phyloP scores from a whole-genome alignment of 2,113 vertebrate genomes.

The Spea multiplicata region DNA sequence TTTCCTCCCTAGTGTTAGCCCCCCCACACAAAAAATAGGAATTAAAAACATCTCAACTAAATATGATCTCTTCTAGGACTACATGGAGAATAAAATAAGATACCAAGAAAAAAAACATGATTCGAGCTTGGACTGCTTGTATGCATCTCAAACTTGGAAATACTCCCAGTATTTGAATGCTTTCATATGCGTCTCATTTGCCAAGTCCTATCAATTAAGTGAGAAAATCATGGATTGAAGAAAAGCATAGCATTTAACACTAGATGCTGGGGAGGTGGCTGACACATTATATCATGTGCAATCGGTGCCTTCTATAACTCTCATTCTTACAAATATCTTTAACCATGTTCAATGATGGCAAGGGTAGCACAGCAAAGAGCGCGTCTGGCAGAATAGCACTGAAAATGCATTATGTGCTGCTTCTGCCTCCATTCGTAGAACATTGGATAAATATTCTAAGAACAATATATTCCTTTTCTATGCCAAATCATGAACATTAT shows the following conservation, averaged over 20 bases:
- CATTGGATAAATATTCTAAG: not conserved
- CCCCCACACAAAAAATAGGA: not conserved
- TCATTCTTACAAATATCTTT: too few species aligned
- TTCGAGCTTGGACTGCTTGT: slow-evolving; percentile 4
- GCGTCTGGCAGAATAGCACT: not conserved
- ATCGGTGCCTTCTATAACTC: not conserved
- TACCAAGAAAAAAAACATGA: not conserved
- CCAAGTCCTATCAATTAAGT: slow-evolving; percentile 25
- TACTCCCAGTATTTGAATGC: slow-evolving; percentile 9
- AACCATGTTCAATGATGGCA: too few species aligned
- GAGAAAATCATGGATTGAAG: slow-evolving; percentile 1
- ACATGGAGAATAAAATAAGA: not conserved
- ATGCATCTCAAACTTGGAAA: slow-evolving; percentile 15
- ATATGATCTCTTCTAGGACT: not conserved
- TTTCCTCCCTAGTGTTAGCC: not conserved
- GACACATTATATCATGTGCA: not conserved
- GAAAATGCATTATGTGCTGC: not conserved
- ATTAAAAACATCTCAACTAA: not conserved
- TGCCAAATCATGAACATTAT: not conserved
- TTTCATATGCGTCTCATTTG: not conserved
- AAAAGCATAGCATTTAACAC: slow-evolving; percentile 1
- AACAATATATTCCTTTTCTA: not conserved
- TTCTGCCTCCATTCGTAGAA: not conserved
- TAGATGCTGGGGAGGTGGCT: not conserved
- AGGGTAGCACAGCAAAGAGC: not conserved